Evolutionary conservation across 2,113 vertebrate species (phyloP), one percentile per base, ranked within the genome.

Genomic region (Semnopithecus entellus): DNA sequence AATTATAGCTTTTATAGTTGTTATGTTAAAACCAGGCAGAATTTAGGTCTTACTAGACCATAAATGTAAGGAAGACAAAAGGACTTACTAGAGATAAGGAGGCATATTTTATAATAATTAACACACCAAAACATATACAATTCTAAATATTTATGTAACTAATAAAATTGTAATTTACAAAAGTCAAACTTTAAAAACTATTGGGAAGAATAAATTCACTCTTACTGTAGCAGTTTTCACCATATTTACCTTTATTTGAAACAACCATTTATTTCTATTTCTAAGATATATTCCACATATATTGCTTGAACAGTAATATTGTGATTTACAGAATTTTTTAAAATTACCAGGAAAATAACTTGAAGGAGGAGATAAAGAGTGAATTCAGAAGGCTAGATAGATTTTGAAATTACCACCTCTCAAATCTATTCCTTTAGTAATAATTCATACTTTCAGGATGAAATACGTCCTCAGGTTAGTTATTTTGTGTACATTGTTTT

Each of bases 361-460:
- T 48, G 12, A 84, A 25, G 20, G 59, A 61, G 43, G 17, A 88
- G 75, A 2, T 23, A 68, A 86, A 96, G 8, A 78, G 27, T 85
- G 40, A 85, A 78, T 81, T 94, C 17, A 88, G 12, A 80, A 75
- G 17, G 1, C n/a, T 23, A 70, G 17, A 57, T 57, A 43, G 45
- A 90, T 84, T 52, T 95, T 81, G 48, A 72, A 96, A 89, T 85
- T 86, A n/a, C 5, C 18, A 38, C 79, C 32, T 90, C 59, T 32
- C 50, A 72, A 57, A 83, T 43, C 8, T 68, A 9, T 68, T 82
- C 5, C 3, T 88, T 59, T 75, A 45, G 30, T 6, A 78, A 3
- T 64, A 25, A 89, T 50, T 82, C 14, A 82, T 73, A 78, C 14
- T 27, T 91, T 97, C 9, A 86, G 7, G 12, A 80, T 57, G 57